Base-by-base conservation (phyloP, 2,113 vertebrate genomes). In the Haemorhous mexicanus region DNA sequence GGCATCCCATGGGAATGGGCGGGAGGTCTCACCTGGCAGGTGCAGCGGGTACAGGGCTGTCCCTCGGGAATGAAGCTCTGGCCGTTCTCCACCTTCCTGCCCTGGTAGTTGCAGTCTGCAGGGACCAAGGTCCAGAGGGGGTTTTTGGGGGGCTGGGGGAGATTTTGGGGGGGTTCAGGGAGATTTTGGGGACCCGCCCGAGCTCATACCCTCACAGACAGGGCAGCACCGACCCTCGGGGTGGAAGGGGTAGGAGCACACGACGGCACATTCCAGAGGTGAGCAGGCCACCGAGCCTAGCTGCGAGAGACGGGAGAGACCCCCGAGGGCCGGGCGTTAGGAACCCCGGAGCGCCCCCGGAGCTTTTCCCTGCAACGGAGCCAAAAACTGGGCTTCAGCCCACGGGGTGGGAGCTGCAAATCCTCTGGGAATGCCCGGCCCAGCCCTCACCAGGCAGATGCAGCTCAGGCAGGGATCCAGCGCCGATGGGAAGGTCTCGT, bases 221-320 rank as follows among this genome's bases (percentile, higher is more conserved):
- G 98, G 98, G 84, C 98, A 98, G 95, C 98, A 98, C n/a, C 98
- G 97, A 32, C 98, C 98, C 10, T 98, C 98, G 1, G 98, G 97
- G 84, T 98, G 98, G 97, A 98, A 98, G 43, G 98, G 98, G 77
- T 98, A 98, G 47, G 98, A 98, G 84, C 98, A 98, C 80, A 96
- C 74, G 90, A 98, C 94, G 59, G 97, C 96, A 58, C 98, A 98
- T 96, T 98, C 98, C 95, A 98, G 89, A 0, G 98, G 98, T 0
- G 98, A 98, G 52, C 98, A 98, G 88, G 98, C 98, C 74, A 98
- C 98, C 0, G 98, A 98, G 55, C 98, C 98, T 93, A 98, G 87
- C 98, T 98, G 93, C 28, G 78, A 87, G 88, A 94, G 84, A 97
- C 41, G 90, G 53, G 84, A 93, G 84, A 92, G 53, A 30, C 23